Evolutionary conservation across 2,888 invertebrate species (phyloP).

Genomic region (Caradrina clavipalpis): DNA sequence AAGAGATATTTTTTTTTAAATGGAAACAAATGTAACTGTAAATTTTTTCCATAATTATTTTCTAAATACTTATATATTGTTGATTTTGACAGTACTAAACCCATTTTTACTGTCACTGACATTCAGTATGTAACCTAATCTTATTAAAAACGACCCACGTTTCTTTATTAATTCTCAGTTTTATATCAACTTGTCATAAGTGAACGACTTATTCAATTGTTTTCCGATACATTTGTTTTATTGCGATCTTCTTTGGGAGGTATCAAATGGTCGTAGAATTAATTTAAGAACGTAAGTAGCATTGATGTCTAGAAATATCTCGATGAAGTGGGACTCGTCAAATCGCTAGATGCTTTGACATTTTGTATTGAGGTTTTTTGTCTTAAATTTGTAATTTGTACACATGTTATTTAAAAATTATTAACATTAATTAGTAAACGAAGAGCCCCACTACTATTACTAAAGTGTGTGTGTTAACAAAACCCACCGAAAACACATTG

Average conservation of each 20-base stretch:
- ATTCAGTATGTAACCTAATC: no score
- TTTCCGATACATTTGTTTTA: constrained; percentile 53
- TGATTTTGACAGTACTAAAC: no score
- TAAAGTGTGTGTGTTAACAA: no score
- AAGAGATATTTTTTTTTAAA: no score
- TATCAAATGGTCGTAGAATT: constrained; percentile 55
- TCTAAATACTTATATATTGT: no score
- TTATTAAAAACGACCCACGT: background rate
- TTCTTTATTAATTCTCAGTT: constrained; percentile 10
- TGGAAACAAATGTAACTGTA: no score
- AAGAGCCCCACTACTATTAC: no score
- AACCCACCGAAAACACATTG: background rate
- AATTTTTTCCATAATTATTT: no score
- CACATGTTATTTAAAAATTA: no score
- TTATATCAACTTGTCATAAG: constrained; percentile 18
- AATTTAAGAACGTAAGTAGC: constrained; percentile 32
- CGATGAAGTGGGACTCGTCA: background rate
- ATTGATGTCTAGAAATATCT: constrained; percentile 7
- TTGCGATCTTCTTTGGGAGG: constrained; percentile 37
- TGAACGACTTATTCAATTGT: constrained; percentile 36
- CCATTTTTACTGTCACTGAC: no score
- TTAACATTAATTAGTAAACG: no score
- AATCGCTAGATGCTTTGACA: background rate
- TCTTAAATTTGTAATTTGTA: no score
- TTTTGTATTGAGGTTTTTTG: background rate